Conservation (phyloP, 92 coral and sea anemone genomes). For the Epizoanthus scotinus region DNA sequence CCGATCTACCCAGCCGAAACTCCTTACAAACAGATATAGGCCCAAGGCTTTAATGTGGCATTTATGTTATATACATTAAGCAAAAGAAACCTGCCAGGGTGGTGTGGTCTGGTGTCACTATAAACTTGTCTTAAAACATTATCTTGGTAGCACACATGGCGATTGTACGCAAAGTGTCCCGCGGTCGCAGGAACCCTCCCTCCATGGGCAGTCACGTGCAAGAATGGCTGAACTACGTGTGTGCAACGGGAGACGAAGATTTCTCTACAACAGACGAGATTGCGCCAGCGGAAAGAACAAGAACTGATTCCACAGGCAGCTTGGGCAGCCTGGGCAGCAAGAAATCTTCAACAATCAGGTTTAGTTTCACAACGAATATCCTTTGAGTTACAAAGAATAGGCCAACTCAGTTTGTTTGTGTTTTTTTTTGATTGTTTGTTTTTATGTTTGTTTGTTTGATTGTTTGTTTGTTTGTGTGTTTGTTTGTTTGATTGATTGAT, state of each 20-base stretch:
- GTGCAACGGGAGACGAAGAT: constrained; percentile 89
- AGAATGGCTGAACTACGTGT: constrained; percentile 96
- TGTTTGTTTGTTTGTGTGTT: too few species aligned
- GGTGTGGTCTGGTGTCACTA: background rate
- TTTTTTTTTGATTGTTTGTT: too few species aligned
- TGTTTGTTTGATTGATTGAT: too few species aligned
- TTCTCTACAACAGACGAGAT: constrained; percentile 65
- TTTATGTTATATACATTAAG: too few species aligned
- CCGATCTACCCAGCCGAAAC: too few species aligned
- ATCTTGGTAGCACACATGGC: constrained; percentile 74
- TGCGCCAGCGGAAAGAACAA: constrained; percentile 52
- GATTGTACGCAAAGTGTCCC: constrained; percentile 86
- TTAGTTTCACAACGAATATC: background rate
- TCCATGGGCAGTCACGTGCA: constrained; percentile 98
- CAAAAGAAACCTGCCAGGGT: background rate
- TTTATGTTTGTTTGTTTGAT: too few species aligned
- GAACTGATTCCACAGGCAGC: constrained; percentile 43
- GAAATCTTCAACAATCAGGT: constrained; percentile 40
- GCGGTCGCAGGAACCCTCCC: constrained; percentile 97
- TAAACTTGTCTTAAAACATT: background rate
- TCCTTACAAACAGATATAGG: too few species aligned
- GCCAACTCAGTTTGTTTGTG: too few species aligned
- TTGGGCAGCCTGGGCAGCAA: constrained; percentile 6
- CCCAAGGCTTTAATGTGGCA: too few species aligned
- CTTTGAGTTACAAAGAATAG: too few species aligned